A percentile compares a stretch with the other conserved stretches of the same genome.
Conservation (phyloP, 2,888 invertebrate species). For the Enchytraeus crypticus region DNA sequence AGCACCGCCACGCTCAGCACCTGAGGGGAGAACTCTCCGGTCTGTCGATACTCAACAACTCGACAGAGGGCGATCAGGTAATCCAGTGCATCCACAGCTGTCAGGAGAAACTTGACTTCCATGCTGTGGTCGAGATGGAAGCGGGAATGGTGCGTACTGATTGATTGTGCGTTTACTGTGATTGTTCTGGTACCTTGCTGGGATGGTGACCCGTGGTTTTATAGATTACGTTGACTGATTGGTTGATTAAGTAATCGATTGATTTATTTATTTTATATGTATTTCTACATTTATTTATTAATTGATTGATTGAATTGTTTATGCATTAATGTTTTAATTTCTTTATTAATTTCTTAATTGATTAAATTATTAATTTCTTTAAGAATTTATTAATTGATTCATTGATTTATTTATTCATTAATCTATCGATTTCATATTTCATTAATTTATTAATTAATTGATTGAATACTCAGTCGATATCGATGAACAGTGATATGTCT, state of each 20-base stretch:
- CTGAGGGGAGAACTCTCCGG: conserved; percentile 85
- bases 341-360: no score
- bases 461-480: no score
- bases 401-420: no score
- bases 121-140: conserved; percentile 67
- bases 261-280: background rate
- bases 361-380: background rate
- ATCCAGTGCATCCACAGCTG: conserved; percentile 46
- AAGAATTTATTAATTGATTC: conserved; percentile 56
- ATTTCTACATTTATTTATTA: background rate
- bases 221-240: background rate
- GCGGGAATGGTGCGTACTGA: conserved; percentile 60
- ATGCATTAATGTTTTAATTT: no score
- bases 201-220: background rate
- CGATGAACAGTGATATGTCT: no score
- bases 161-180: background rate
- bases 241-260: background rate
- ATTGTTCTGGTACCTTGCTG: background rate
- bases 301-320: background rate
- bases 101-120: conserved; percentile 48
- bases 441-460: no score
- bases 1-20: conserved; percentile 80
- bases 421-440: no score
- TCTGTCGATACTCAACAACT: conserved; percentile 60
- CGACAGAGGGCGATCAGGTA: conserved; percentile 43